Evolutionary conservation across 2,113 vertebrate species (phyloP), one percentile per base, ranked within the genome.

Genomic region (Megaceryle torquata): DNA sequence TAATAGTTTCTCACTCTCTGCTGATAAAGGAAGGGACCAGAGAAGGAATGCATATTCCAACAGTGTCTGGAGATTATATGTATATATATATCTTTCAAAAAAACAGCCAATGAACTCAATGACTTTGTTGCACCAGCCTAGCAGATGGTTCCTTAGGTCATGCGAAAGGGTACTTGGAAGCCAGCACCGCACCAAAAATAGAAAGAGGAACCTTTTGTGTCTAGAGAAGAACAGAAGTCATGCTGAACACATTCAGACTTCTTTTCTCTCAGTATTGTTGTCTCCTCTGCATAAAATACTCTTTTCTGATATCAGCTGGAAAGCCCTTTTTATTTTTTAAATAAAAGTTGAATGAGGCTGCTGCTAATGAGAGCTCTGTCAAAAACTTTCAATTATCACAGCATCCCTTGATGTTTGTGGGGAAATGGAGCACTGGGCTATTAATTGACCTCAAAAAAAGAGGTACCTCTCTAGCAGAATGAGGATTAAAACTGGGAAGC

Each of bases 381-480:
- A 86, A 92, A 92, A 88, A 1, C 51, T 90, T 81, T 48, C 82
- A 91, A 93, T 86, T 93, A 41, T 61, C 43, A 86, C 48, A 93
- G 50, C 74, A 78, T 51, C 43, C 51, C 82, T 90, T 75, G 89
- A 89, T 86, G 60, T 84, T 95, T 90, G 37, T 68, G 54, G 22
- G 60, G 54, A 94, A 95, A 81, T 61, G 54, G 68, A 77, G 33
- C 35, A 28, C 2, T 61, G 29, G 67, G 70, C 46, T 89, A 89
- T 81, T 95, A 91, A 94, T 31, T 91, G 85, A 91, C 87, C 54
- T n/a, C n/a, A n/a, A n/a, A n/a, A n/a, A n/a, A n/a, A n/a, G n/a
- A n/a, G n/a, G n/a, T 51, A 93, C 12, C 46, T 59, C 33, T 86
- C 14, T 81, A 95, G 64, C 86, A 96, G 82, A 91, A 74, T 1